A percentile compares a stretch with the other conserved stretches of the same genome.
Evolutionary conservation across 2,113 vertebrate species (phyloP).

Genomic region (Prunella fulvescens): DNA sequence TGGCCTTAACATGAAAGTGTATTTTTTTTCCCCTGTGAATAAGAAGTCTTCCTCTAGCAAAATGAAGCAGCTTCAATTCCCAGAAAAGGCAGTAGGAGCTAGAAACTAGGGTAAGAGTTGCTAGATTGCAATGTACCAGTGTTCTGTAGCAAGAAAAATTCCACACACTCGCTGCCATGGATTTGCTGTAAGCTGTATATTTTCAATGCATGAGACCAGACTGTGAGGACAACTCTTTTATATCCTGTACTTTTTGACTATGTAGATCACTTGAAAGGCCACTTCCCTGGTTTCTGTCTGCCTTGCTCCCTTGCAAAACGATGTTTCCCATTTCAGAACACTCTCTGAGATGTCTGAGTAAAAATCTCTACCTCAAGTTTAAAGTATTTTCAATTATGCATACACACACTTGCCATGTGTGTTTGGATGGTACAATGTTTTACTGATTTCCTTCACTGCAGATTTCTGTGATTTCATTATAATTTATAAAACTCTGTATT

Average conservation of each 20-base stretch:
- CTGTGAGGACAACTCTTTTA: not conserved
- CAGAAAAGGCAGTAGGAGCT: not conserved
- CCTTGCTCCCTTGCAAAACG: not conserved
- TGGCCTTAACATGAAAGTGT: not conserved
- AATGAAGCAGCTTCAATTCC: not conserved
- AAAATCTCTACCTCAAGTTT: not conserved
- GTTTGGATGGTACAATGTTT: slow-evolving; percentile 13
- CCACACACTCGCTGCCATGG: too few species aligned
- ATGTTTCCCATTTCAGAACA: not conserved
- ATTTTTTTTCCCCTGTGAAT: not conserved
- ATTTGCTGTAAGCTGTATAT: not conserved
- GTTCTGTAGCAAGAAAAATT: not conserved
- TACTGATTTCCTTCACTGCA: slow-evolving; percentile 32
- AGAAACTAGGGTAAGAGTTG: not conserved
- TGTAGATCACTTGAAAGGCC: not conserved
- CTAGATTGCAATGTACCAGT: not conserved
- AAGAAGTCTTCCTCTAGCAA: not conserved
- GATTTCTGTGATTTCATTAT: slow-evolving; percentile 30
- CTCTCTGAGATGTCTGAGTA: not conserved
- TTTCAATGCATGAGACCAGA: not conserved
- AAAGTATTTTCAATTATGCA: not conserved
- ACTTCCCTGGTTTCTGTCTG: not conserved
- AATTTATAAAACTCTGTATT: slow-evolving; percentile 14
- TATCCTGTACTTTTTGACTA: not conserved
- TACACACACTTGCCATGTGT: not conserved